Evolutionary conservation across 2,888 invertebrate genomes (phyloP).

Genomic region (Cheilosia grossa): DNA sequence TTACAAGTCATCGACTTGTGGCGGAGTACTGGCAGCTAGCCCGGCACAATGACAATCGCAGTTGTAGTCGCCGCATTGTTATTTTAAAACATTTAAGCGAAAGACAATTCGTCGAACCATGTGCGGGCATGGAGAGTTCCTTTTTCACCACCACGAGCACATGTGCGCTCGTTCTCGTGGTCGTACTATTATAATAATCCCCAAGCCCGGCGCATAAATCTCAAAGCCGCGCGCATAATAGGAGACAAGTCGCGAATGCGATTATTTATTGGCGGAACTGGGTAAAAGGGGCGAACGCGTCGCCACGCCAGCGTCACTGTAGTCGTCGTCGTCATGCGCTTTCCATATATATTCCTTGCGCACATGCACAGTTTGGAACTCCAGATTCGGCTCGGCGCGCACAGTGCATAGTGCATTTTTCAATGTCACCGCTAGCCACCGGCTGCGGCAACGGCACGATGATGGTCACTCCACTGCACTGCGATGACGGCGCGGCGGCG

Average conservation of each 20-base stretch:
- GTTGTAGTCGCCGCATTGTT: slow-evolving; percentile 27
- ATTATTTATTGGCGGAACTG: slow-evolving; percentile 73
- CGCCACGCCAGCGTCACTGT: slow-evolving; percentile 35
- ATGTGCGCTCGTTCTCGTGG: not conserved
- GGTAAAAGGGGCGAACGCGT: slow-evolving; percentile 66
- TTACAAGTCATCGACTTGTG: slow-evolving; percentile 63
- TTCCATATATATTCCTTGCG: slow-evolving; percentile 51
- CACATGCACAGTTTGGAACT: slow-evolving; percentile 53
- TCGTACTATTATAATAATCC: slow-evolving; percentile 13
- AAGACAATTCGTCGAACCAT: slow-evolving; percentile 37
- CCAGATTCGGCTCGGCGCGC: slow-evolving; percentile 44
- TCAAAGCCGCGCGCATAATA: slow-evolving; percentile 69
- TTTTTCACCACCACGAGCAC: not conserved
- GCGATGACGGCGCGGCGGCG: slow-evolving; percentile 26
- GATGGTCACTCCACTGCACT: slow-evolving; percentile 61
- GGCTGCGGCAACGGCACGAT: slow-evolving; percentile 52
- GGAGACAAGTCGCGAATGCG: slow-evolving; percentile 70
- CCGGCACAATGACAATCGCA: slow-evolving; percentile 59
- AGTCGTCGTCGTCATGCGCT: slow-evolving; percentile 43
- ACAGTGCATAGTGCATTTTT: slow-evolving; percentile 67
- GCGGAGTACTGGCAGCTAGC: slow-evolving; percentile 48
- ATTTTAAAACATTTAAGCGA: slow-evolving; percentile 56
- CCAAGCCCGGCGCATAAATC: slow-evolving; percentile 63
- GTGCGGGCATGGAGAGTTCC: slow-evolving; percentile 17
- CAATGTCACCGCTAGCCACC: slow-evolving; percentile 71